phyloP scores from a whole-genome alignment of 1,140 invertebrate genomes.

The Meloidogyne exigua region DNA sequence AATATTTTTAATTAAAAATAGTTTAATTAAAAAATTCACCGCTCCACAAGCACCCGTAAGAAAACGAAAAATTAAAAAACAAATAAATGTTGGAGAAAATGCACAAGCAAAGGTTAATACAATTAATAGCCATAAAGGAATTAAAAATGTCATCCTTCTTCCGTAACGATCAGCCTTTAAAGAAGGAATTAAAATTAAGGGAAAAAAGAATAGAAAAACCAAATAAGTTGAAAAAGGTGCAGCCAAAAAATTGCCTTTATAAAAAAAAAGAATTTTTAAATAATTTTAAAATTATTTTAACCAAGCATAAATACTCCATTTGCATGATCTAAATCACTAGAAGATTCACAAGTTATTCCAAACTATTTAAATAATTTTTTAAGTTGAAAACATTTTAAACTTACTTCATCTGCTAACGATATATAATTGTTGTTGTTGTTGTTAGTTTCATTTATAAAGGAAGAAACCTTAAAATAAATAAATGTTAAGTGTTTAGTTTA shows the following conservation, averaged over 20 bases:
- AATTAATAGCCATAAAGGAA: constrained; percentile 49
- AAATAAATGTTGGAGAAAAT: constrained; percentile 41
- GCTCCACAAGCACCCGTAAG: constrained; percentile 41
- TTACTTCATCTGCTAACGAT: constrained; percentile 1
- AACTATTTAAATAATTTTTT: background rate
- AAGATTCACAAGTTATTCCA: constrained; percentile 20
- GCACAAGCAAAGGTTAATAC: constrained; percentile 49
- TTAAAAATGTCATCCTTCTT: constrained; percentile 41
- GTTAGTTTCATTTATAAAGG: background rate
- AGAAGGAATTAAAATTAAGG: background rate
- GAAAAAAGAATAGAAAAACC: background rate
- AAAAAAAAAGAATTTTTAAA: background rate
- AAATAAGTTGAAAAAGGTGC: constrained; percentile 40
- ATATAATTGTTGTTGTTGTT: background rate
- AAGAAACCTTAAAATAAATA: background rate
- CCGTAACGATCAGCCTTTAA: constrained; percentile 46
- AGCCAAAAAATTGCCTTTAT: constrained; percentile 37
- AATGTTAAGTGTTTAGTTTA: background rate
- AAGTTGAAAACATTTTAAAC: background rate
- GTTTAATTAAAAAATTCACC: constrained; percentile 8
- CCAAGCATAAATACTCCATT: constrained; percentile 23
- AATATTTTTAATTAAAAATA: background rate
- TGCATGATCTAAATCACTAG: constrained; percentile 10
- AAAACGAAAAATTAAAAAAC: constrained; percentile 50
- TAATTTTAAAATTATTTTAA: background rate